Base-by-base conservation (phyloP, 2,113 vertebrate genomes). In the Chionomys nivalis region DNA sequence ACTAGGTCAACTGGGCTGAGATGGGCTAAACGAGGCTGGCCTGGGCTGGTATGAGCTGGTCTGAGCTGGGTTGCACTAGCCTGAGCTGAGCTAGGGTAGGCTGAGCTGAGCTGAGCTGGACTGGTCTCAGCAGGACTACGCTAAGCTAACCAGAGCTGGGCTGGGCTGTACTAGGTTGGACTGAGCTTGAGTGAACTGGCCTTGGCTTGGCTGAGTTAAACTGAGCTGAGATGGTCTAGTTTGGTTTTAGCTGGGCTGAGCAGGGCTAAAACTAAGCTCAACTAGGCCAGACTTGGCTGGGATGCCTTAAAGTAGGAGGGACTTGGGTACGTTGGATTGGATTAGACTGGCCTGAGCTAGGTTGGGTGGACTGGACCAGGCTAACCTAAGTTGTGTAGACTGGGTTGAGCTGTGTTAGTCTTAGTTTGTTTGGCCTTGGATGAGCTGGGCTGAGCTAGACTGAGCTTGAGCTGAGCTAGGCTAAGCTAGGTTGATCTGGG, bases 401-500 rank as follows among this genome's bases (percentile, higher is more conserved):
- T 58, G 58, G 58, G 58, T 21, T 58, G 58, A 58, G 58, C 58
- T 19, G 58, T 58, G 58, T 21, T 19, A 21, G 14, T 16, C 58
- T 58, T 58, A 58, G 16, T 58, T 58, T 16, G 5, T 21, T 58
- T 58, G 19, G 58, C 58, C 58, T 58, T 58, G 5, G 17, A 58
- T 66, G 10, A 0, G 17, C 52, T 61, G 23, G 1, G 8, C 36
- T 77, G n/a, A 0, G 1, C 24, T 73, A 4, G 6, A 12, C 24
- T 63, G 63, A 1, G 58, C 58, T 19, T 16, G 58, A 52, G 13
- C 49, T 52, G 49, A 52, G 49, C 49, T 13, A 52, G 6, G 44
- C 21, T 77, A 2, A 0, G 0, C 44, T 76, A 13, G 7, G 1
- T 17, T 44, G 5, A 0, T 1, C n/a, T 77, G 13, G 0, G 1